These are phyloP conservation scores for Metopolophium dirhodum DNA, from an alignment of 1,140 invertebrate genomes.

Conservation along the genomic window DNA sequence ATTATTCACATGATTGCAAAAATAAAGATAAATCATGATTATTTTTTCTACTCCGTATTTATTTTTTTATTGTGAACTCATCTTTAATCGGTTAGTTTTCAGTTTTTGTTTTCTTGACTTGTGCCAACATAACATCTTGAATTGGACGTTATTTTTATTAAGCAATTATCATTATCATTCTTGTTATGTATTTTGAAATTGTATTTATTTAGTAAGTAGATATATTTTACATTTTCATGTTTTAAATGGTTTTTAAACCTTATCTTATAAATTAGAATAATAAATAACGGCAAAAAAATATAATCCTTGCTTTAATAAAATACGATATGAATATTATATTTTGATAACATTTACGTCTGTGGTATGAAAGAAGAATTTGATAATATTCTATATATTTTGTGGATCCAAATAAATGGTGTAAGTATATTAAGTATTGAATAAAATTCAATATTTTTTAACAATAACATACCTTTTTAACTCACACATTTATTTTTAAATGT, in stretches of 20 bases:
- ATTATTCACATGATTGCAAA: neutral
- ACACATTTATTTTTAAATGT: neutral
- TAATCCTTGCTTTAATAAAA: neutral
- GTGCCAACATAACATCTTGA: neutral
- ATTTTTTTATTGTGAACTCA: neutral
- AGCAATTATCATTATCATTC: slow-evolving; percentile 10
- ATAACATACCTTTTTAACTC: neutral
- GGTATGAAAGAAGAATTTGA: neutral
- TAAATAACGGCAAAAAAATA: neutral
- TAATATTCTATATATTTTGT: neutral
- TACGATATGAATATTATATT: neutral
- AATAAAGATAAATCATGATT: neutral
- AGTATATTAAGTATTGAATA: no score
- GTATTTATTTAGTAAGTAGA: neutral
- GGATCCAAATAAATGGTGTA: neutral
- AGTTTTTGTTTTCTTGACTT: slow-evolving; percentile 14
- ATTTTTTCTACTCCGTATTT: neutral
- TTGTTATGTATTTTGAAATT: neutral
- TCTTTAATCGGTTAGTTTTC: neutral
- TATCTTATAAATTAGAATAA: neutral
- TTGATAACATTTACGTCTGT: neutral
- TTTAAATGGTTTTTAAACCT: neutral
- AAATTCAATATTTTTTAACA: neutral
- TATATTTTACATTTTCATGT: neutral
- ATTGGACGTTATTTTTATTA: neutral